Base-by-base conservation (phyloP, 2,888 invertebrate species). In the Abscondita cerata region DNA sequence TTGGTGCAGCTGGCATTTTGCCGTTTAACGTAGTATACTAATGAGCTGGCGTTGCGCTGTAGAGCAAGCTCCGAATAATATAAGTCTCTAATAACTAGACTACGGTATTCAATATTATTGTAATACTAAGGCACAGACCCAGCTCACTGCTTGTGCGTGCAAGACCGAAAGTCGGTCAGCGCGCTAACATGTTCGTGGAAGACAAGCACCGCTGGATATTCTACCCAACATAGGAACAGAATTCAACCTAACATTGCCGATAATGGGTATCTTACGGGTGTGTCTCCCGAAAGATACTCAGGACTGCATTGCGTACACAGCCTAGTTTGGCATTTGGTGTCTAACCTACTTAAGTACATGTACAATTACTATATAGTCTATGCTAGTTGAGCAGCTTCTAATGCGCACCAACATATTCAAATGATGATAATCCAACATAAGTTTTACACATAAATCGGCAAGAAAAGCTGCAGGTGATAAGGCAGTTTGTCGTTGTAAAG, bases 51-150 rank as follows among this genome's bases (percentile, higher is more conserved):
- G 70, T 75, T 75, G 75, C 74, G 73, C 72, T 75, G 75, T 78
- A n/a, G 78, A 80, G 76, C 77, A 79, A 79, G 79, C 78, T 78
- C n/a, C 76, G 74, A 73, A 76, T 75, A 76, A 44, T 75, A 76
- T 62, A 76, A 73, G 72, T 74, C 68, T 74, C 75, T 77, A 76
- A 75, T 52, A 66, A 66, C 67, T 75, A 70, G 71, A 70, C 78
- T 79, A 78, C 72, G 70, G 71, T 79, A 79, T 78, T 62, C 77
- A 79, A 78, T 79, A 80, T 81, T 81, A 81, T 81, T 81, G 80
- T 80, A 79, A 80, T 80, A 80, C 80, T 81, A 81, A 81, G 81
- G 81, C 81, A 81, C 81, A 78, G 78, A 80, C 78, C 80, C 80
- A 81, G 80, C 80, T 80, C 78, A 78, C 76, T 79, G 80, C 80